Evolutionary conservation across 2,888 invertebrate genomes (phyloP).

Genomic region (Lepidocyrtoides sp.): DNA sequence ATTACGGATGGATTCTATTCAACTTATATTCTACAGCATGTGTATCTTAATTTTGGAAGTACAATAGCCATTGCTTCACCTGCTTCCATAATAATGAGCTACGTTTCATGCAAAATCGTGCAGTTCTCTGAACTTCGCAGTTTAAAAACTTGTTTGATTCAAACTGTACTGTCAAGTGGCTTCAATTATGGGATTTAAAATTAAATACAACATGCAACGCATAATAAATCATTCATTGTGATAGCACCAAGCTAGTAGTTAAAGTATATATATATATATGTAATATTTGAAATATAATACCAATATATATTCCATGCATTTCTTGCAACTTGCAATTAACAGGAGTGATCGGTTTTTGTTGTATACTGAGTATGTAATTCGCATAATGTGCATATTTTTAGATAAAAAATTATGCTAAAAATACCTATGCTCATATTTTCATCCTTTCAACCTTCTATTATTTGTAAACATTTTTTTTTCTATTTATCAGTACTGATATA

Average conservation of each 20-base stretch:
- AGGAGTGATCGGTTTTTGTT: not conserved
- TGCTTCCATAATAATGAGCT: not conserved
- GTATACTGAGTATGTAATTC: slow-evolving; percentile 4
- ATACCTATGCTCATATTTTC: not conserved
- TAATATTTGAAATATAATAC: not conserved
- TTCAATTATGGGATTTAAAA: not conserved
- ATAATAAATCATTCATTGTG: slow-evolving; percentile 47
- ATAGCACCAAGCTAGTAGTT: slow-evolving; percentile 47
- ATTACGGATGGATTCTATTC: no score
- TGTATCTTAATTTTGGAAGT: not conserved
- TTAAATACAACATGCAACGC: not conserved
- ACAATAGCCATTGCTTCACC: not conserved
- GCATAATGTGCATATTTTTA: slow-evolving; percentile 18
- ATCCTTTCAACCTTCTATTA: not conserved
- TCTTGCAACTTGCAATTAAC: not conserved
- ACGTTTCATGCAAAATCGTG: not conserved
- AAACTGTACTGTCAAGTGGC: no score
- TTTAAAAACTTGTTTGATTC: no score
- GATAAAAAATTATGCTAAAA: no score
- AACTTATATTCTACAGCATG: no score
- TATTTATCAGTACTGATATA: not conserved
- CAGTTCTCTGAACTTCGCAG: no score
- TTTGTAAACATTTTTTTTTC: not conserved
- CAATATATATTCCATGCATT: no score
- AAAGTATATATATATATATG: not conserved